Evolutionary conservation across 2,888 invertebrate genomes (phyloP), one percentile per base, ranked within the genome.

Genomic region (Crepidodera aurea): DNA sequence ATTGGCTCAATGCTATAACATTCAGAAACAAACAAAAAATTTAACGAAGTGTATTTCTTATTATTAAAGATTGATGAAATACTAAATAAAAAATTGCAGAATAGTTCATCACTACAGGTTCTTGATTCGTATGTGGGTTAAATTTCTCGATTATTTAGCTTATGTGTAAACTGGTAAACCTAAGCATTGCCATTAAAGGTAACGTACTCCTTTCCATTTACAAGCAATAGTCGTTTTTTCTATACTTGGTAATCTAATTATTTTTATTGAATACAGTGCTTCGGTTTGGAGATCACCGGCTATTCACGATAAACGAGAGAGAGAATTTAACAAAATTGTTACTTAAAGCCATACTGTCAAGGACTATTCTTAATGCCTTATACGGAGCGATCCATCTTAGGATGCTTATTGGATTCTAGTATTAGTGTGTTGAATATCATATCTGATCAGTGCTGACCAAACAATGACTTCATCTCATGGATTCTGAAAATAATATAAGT

Each of bases 221-320:
- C n/a, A 51, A 39, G 25, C 51, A 51, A 51, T 51, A 37, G 37
- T 51, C 39, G 39, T 51, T 51, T 51, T 39, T 51, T 51, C 51
- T 51, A 51, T 51, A 51, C 51, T 51, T 51, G 51, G 51, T 25
- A 51, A 51, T 51, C 39, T 15, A 51, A 51, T 51, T 51, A 51
- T 51, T 51, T 50, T 51, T 51, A 51, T 51, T 51, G 51, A 51
- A 51, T 34, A 13, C 34, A 18, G 1, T 51, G 37, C 37, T 34
- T 37, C 37, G 19, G 34, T 25, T 34, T 32, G n/a, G n/a, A 51
- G 32, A 32, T n/a, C 18, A 13, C 27, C 12, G 12, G 19, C 16
- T 32, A 51, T 51, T 5, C 16, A 51, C 46, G n/a, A n/a, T n/a
- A n/a, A n/a, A n/a, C n/a, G 15, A 8, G 51, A 18, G 34, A 51